phyloP scores from a whole-genome alignment of 2,888 invertebrate species.

The Anaspis maculata region DNA sequence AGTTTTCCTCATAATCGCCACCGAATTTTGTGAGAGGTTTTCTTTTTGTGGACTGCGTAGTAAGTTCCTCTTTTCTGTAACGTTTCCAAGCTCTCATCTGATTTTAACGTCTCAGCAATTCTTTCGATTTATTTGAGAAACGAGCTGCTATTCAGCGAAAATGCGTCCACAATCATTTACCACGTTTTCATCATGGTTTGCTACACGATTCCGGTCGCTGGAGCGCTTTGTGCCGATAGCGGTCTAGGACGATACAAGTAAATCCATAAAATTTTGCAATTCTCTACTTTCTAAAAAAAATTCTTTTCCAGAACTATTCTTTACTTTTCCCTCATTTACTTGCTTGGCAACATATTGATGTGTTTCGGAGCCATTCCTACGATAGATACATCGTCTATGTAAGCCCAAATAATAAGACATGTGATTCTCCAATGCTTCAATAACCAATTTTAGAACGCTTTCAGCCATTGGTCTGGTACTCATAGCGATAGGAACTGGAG shows the following conservation, averaged over 20 bases:
- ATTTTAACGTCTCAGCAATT: no score
- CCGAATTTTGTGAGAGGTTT: conserved; percentile 81
- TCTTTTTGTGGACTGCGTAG: conserved; percentile 76
- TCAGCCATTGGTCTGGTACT: conserved; percentile 50
- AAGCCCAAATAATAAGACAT: conserved; percentile 30
- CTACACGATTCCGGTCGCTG: conserved; percentile 66
- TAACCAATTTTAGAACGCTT: conserved; percentile 40
- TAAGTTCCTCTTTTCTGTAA: no score
- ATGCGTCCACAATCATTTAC: conserved; percentile 64
- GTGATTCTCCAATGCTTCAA: background rate
- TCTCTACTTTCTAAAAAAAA: conserved; percentile 50
- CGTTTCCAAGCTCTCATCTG: no score
- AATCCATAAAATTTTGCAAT: background rate
- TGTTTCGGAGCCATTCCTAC: conserved; percentile 54
- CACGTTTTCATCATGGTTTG: conserved; percentile 71
- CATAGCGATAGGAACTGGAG: conserved; percentile 73
- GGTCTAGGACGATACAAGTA: conserved; percentile 64
- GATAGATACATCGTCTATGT: conserved; percentile 50
- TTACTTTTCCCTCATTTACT: conserved; percentile 66
- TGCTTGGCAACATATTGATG: conserved; percentile 59
- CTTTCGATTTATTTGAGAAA: conserved; percentile 67
- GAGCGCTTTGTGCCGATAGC: conserved; percentile 72
- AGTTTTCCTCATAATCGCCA: conserved; percentile 73
- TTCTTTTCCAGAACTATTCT: conserved; percentile 62
- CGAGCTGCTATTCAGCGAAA: conserved; percentile 56